Base-by-base conservation (phyloP, 2,797 vertebrate genomes). In the Halcyon badia region DNA sequence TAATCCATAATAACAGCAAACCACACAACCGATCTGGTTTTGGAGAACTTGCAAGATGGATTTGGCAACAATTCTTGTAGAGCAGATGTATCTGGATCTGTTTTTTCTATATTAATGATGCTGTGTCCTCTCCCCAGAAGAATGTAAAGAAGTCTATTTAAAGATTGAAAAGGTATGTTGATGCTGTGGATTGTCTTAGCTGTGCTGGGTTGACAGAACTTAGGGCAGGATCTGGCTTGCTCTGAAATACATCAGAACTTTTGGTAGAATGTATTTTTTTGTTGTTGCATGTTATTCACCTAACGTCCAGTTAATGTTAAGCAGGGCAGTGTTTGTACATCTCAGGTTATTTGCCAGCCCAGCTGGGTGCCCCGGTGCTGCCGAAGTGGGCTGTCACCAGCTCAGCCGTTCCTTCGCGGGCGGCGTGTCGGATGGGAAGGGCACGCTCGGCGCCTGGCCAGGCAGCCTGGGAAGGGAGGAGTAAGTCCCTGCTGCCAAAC, bases 381-480 rank as follows among this genome's bases (percentile, higher is more conserved):
- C 49, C 0, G 2, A 5, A 12, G 39, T 3, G 41, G 66, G 37
- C 61, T 89, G 5, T 22, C 14, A 1, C 2, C 26, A 5, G 25
- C 60, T 19, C 7, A 46, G 72, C 64, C 0, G 3, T 15, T 57
- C 69, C 57, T 75, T 68, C 2, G 1, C 42, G 19, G 62, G 68
- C 71, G 8, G 49, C 0, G 1, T 5, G 2, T 68, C 0, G 0
- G 51, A 56, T 80, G 72, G 95, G 92, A 90, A 60, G n/a, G 76
- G 77, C 64, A 13, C n/a, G 4, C 21, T 33, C 5, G 10, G 4
- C 2, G 2, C 41, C 58, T 49, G 65, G 30, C 56, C 81, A 21
- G 83, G 82, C 83, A 62, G 76, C 72, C n/a, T 90, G 85, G 85
- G 62, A 39, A 89, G 92, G 87, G 94, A 94, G 90, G 60, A 19